Conservation (phyloP, 2,113 vertebrate genomes). For the Syrmaticus mikado region DNA sequence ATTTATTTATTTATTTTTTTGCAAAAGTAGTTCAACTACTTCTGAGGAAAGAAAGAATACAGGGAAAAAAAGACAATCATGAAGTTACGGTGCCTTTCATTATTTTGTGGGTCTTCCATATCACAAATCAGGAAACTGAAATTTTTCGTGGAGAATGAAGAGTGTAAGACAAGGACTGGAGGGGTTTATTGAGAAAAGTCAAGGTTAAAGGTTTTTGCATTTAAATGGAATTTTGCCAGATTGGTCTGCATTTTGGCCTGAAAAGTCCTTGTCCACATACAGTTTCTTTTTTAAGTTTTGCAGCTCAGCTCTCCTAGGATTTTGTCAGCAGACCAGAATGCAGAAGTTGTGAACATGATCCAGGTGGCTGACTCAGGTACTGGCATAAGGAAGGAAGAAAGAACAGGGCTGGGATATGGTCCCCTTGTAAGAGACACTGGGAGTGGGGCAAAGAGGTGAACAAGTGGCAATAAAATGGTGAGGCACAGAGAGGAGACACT, state of each 20-base stretch:
- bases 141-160: fast-evolving
- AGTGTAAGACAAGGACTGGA: neutral
- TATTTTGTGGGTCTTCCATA: neutral
- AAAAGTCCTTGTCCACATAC: neutral
- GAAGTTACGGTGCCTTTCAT: neutral
- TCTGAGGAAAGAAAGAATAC: neutral
- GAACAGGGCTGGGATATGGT: neutral
- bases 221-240: neutral
- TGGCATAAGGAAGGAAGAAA: neutral
- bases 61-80: neutral
- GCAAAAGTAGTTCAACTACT: neutral
- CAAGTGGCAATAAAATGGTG: neutral
- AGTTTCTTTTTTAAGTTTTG: neutral
- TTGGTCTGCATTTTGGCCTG: neutral
- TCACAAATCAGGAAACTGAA: neutral
- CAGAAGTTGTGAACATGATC: fast-evolving
- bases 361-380: neutral
- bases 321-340: neutral
- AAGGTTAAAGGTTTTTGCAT: neutral
- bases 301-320: neutral
- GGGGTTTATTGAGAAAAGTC: neutral
- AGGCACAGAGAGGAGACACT: neutral
- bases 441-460: neutral
- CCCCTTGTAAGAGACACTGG: neutral
- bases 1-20: no score